Evolutionary conservation across 2,797 vertebrate species (phyloP), one percentile per base, ranked within the genome.

Genomic region (Melanotaenia trifasciata): DNA sequence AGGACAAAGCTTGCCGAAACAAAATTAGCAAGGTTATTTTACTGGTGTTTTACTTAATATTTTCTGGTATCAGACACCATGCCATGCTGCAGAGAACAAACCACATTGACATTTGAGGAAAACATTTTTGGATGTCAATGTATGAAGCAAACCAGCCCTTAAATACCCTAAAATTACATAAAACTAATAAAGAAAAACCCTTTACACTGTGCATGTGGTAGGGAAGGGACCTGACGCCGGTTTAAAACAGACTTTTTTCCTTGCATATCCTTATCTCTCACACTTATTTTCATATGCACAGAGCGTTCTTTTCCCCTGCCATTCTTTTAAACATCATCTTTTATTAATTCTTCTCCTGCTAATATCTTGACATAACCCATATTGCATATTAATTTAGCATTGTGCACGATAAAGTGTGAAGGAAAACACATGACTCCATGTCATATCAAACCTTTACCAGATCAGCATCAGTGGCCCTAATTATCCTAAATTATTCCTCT

Each of bases 41-140:
- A 0, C 26, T 38, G 38, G 20, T 28, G 40, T 63, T 73, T 65
- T 45, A 40, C 54, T 69, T 2, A 24, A 56, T 51, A 71, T 67
- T 63, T 32, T 64, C n/a, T 75, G 14, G 2, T 60, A 28, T 59
- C 32, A 54, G 24, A 7, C 60, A 47, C 2, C 9, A 50, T 1
- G 20, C 5, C 28, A 26, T 30, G 38, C 12, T 18, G 18, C 16
- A 57, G 33, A 72, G 71, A 38, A 43, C 10, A 33, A 14, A 28
- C 16, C 51, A 13, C 11, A 18, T 1, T 57, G 36, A 53, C 43
- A 63, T 64, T 63, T 11, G 9, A 22, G 1, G 47, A 43, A 78
- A 40, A 60, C n/a, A 64, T 12, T 45, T 70, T 58, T 57, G 30
- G 74, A 77, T 59, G 30, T 68, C 0, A 9, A 4, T 5, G 0